Conservation (phyloP, 2,113 vertebrate species). For the Barbus barbus region DNA sequence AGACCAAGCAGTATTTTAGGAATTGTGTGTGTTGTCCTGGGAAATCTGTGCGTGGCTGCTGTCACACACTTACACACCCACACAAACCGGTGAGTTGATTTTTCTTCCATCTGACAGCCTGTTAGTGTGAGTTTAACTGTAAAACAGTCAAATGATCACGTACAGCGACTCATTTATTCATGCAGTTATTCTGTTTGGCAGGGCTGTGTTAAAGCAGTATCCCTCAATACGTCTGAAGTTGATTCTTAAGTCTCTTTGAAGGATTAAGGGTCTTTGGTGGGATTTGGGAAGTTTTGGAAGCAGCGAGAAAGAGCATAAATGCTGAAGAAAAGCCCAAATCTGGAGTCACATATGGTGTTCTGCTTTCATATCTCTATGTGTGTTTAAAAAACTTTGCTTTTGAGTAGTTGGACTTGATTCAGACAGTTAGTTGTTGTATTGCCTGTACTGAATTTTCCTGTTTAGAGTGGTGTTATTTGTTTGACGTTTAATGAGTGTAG, state of each 20-base stretch:
- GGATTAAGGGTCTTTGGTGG: slow-evolving; percentile 3
- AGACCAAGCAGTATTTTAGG: slow-evolving; percentile 17
- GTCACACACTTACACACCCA: slow-evolving; percentile 45
- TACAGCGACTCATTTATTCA: not conserved
- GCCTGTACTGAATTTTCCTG: slow-evolving; percentile 9
- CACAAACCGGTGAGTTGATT: slow-evolving; percentile 62
- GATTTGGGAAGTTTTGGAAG: slow-evolving; percentile 6
- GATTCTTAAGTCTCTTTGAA: not conserved
- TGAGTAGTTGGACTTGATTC: not conserved
- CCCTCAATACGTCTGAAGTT: not conserved
- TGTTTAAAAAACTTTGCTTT: not conserved
- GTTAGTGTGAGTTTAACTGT: not conserved
- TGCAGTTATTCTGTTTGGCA: not conserved
- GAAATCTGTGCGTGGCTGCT: slow-evolving; percentile 44
- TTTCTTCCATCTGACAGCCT: slow-evolving; percentile 6
- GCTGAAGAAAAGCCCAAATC: not conserved
- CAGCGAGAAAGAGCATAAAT: not conserved
- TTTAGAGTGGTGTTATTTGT: slow-evolving; percentile 13
- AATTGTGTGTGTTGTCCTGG: slow-evolving; percentile 52
- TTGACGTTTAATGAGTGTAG: not conserved
- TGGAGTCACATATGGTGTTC: not conserved
- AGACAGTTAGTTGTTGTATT: not conserved
- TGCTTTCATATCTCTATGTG: not conserved
- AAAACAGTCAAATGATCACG: not conserved
- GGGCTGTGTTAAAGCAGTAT: not conserved